These are phyloP conservation scores for Hyperopisus bebe DNA, from an alignment of 2,113 vertebrate species.

Conservation along the genomic window DNA sequence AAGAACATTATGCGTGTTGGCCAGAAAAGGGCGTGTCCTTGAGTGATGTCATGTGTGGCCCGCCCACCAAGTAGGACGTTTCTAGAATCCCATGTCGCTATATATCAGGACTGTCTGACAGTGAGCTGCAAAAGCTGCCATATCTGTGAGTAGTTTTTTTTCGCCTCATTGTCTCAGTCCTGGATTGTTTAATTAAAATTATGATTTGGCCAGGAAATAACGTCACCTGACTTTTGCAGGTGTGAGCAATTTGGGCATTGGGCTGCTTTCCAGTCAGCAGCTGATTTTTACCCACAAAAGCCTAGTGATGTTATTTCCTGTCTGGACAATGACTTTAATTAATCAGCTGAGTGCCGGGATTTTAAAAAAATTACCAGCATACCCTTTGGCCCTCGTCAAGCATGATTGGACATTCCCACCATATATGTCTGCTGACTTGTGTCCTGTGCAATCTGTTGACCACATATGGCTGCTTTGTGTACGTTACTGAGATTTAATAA, in stretches of 20 bases:
- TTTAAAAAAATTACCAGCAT: background rate
- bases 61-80: background rate
- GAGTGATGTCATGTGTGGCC: background rate
- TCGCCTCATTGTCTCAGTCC: background rate
- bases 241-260: background rate
- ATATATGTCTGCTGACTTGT: background rate
- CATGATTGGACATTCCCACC: background rate
- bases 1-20: background rate
- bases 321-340: background rate
- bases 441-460: background rate
- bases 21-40: background rate
- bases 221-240: background rate
- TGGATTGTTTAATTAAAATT: constrained; percentile 1
- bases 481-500: background rate
- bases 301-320: background rate
- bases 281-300: background rate
- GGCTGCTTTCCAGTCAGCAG: background rate
- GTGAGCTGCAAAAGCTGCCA: background rate
- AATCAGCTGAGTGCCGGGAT: background rate
- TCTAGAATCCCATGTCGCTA: background rate
- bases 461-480: constrained; percentile 7
- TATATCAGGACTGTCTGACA: background rate
- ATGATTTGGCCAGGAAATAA: background rate
- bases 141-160: background rate
- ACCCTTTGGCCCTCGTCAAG: background rate